These are phyloP conservation scores for Ophion costatus DNA, from an alignment of 2,888 invertebrate species.

Conservation along the genomic window DNA sequence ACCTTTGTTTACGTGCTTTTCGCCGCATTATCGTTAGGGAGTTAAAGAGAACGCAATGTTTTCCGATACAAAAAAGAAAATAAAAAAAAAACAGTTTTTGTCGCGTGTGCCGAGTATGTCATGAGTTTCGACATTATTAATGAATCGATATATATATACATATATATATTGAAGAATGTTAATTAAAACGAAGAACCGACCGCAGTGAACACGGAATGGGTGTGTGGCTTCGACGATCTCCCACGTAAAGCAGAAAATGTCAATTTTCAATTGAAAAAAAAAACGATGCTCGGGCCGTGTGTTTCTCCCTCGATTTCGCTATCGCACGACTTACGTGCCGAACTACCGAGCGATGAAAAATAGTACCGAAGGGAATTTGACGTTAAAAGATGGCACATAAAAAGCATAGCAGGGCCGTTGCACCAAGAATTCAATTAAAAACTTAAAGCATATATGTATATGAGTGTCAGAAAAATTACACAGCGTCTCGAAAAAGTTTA, in stretches of 20 bases:
- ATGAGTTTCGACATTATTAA: not conserved
- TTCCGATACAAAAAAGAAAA: too few relatives aligned
- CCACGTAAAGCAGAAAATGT: too few relatives aligned
- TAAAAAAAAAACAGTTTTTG: not conserved
- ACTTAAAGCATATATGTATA: not conserved
- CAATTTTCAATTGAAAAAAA: too few relatives aligned
- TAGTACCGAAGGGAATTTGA: not conserved
- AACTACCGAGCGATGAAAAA: not conserved
- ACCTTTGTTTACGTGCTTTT: constrained; percentile 5
- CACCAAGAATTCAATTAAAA: constrained; percentile 3
- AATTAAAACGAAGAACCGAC: too few relatives aligned
- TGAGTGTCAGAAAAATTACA: not conserved
- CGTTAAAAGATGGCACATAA: not conserved
- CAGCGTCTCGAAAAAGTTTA: not conserved
- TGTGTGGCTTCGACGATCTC: too few relatives aligned
- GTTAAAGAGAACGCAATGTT: too few relatives aligned
- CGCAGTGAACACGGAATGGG: too few relatives aligned
- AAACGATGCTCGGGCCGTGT: too few relatives aligned
- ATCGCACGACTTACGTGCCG: too few relatives aligned
- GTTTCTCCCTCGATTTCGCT: too few relatives aligned
- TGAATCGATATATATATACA: too few relatives aligned
- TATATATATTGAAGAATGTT: too few relatives aligned
- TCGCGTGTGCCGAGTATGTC: not conserved
- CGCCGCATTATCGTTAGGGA: constrained; percentile 8
- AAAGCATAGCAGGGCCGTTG: not conserved